phyloP scores from a whole-genome alignment of 2,888 invertebrate genomes.

The Molorchus minor region DNA sequence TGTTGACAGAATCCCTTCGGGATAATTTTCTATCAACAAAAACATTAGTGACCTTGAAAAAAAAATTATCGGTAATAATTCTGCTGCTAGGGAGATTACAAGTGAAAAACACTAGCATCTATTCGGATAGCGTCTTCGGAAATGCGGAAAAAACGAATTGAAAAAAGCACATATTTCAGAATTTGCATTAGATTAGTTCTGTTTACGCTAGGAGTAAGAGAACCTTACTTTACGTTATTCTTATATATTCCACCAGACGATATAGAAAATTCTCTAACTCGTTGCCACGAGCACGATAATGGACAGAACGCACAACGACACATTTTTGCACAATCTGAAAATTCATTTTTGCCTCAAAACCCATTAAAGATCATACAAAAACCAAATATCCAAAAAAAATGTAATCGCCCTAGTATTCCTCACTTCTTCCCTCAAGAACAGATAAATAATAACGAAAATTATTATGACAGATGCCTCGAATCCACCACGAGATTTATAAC shows the following conservation, averaged over 20 bases:
- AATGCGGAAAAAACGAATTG: background rate
- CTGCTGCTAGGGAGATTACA: no score
- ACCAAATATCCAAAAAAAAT: no score
- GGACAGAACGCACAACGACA: background rate
- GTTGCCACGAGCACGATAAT: constrained; percentile 4
- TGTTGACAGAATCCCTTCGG: no score
- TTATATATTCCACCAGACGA: background rate
- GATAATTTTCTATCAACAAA: no score
- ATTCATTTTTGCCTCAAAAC: no score
- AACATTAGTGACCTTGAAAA: no score
- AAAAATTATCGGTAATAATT: no score
- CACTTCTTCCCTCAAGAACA: no score
- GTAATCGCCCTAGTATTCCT: no score
- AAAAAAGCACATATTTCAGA: background rate
- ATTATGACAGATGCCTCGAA: constrained; percentile 6
- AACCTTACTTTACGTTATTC: constrained; percentile 2
- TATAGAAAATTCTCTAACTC: background rate
- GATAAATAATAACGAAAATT: background rate
- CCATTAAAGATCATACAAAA: background rate
- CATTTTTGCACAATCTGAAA: background rate
- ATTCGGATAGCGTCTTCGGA: no score
- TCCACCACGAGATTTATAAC: background rate
- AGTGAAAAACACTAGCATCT: no score
- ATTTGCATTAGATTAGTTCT: background rate
- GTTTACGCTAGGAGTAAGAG: constrained; percentile 5